Evolutionary conservation across 2,113 vertebrate genomes (phyloP), one percentile per base, ranked within the genome.

Genomic region (Halcyon senegalensis): DNA sequence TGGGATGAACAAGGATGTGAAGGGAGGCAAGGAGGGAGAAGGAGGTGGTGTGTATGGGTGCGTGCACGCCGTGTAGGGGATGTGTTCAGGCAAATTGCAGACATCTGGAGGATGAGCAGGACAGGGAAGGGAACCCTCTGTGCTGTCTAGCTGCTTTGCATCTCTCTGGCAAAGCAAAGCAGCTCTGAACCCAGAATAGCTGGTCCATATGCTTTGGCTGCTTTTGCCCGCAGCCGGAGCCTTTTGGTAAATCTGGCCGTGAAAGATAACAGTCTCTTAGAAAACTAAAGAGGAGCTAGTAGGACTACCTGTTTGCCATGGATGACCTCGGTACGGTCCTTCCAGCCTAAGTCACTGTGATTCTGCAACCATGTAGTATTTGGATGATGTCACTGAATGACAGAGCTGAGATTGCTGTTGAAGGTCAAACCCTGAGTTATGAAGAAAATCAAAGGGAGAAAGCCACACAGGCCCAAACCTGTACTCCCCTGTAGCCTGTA

Each of bases 131-230:
- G 86, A 95, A 84, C 58, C 94, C 94, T 82, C 30, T 89, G 70
- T 94, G 59, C 92, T 95, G 77, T 87, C 86, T 87, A 68, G 86
- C 91, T 95, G 84, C 74, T 96, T 92, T 91, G 89, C 86, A 69
- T 91, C 1, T 2, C 86, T 92, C 89, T 95, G 91, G 92, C 90
- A 96, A 92, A 93, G 89, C 76, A 93, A 90, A 92, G 73, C 77
- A 79, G 84, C 89, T 92, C 73, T 69, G 92, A 87, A 86, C 95
- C 83, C 80, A 92, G 88, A 93, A 96, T 95, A 95, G 93, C 62
- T 94, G 66, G 74, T 87, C 94, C 94, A 91, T 96, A 94, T 95
- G 95, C 86, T 96, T 51, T 43, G 59, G 64, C 76, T 96, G 90
- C 78, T 93, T 95, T 89, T 0, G 2, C 83, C 62, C 0, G 8